Base-by-base conservation (phyloP, 2,888 invertebrate genomes). In the Dolichopus griseipennis region DNA sequence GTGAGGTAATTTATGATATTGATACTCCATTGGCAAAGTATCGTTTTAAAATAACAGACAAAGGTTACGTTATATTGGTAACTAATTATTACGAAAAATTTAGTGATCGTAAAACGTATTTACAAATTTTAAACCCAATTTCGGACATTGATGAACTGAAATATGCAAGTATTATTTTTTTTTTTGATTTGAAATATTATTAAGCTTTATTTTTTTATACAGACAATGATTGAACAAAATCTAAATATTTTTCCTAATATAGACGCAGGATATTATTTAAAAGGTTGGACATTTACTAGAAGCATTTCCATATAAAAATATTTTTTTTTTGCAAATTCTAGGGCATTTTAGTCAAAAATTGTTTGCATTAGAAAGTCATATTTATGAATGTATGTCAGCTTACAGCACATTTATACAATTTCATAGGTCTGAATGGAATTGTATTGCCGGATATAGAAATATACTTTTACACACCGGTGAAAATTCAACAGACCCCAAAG, bases 231-330 rank as follows among this genome's bases (percentile, higher is more conserved):
- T 21, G 73, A 75, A 18, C 75, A 73, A 33, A 73, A 75, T 64
- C 70, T 79, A 0, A 80, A 80, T 41, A 78, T 80, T 34, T 80
- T 80, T 69, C 74, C 79, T 1, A 76, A 79, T 27, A 68, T 71
- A 8, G 80, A 80, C 71, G 78, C 79, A 7, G 52, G 73, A 1
- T 76, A 69, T 66, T 80, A 80, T 66, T 76, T 80, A 15, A 76
- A 74, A 43, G 78, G 77, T 52, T n/a, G 68, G 66, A 37, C 0
- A 65, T 52, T 21, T 1, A 8, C 21, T 61, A 33, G 1, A 15
- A 15, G 9, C 12, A 12, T 21, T 9, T 27, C 9, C 10, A 61
- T 37, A 37, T 21, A 20, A 33, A 3, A 27, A 34, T 27, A 12
- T 21, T 1, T 12, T 41, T 64, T 66, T 15, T n/a, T n/a, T n/a